These are phyloP conservation scores for Actenoides hombroni DNA, from an alignment of 2,113 vertebrate genomes.

Conservation along the genomic window DNA sequence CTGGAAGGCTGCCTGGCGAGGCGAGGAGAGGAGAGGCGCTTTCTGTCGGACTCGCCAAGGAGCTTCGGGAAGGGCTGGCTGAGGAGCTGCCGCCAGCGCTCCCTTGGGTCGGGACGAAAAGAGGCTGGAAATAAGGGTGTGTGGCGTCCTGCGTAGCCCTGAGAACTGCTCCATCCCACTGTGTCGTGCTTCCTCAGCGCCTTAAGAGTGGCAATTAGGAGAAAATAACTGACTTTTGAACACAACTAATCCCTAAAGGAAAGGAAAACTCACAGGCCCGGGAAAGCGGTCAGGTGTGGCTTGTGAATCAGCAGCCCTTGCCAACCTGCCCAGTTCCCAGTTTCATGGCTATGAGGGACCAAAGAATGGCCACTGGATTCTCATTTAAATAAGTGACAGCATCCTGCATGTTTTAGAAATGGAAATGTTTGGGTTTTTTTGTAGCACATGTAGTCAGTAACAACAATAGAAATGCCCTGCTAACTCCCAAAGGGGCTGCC, in stretches of 20 bases:
- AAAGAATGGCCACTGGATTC: background rate
- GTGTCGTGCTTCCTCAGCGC: rapidly evolving
- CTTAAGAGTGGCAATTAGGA: background rate
- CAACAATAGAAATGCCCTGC: background rate
- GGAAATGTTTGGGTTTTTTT: background rate
- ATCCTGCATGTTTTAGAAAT: background rate
- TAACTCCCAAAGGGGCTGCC: background rate
- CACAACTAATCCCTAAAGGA: too few relatives aligned
- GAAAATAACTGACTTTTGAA: background rate
- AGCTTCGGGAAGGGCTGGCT: background rate
- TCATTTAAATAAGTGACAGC: rapidly evolving
- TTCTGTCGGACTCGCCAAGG: too few relatives aligned
- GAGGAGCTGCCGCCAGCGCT: background rate
- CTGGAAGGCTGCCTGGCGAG: rapidly evolving
- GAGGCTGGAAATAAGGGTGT: background rate
- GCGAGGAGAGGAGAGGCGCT: too few relatives aligned
- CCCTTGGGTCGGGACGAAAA: background rate
- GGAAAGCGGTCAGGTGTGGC: background rate
- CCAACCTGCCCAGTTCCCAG: rapidly evolving
- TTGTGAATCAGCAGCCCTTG: background rate
- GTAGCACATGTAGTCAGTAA: background rate
- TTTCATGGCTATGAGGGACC: background rate
- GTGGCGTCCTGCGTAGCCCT: background rate
- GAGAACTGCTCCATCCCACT: rapidly evolving
- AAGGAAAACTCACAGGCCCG: rapidly evolving